Conservation (phyloP, 2,888 invertebrate genomes). For the Cheilosia urbana region DNA sequence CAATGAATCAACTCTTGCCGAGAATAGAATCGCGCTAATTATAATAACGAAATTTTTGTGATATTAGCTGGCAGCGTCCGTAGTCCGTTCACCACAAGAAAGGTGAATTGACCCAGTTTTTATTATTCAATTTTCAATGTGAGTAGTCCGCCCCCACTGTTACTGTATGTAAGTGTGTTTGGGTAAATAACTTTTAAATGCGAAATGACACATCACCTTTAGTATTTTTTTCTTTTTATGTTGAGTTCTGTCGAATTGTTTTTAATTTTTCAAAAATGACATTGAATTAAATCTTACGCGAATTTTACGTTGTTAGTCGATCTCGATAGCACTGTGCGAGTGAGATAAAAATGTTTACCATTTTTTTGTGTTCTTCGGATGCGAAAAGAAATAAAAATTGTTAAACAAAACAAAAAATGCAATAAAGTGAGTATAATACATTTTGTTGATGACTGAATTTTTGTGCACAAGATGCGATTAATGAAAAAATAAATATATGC, state of each 20-base stretch:
- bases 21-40: conserved; percentile 61
- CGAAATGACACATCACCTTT: background rate
- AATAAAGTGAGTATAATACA: background rate
- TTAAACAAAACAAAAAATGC: conserved; percentile 28
- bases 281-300: background rate
- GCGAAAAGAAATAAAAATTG: conserved; percentile 10
- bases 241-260: background rate
- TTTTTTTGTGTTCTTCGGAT: conserved; percentile 16
- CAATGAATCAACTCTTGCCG: conserved; percentile 48
- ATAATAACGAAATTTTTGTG: conserved; percentile 37
- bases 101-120: conserved; percentile 61
- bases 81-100: conserved; percentile 33
- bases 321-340: background rate
- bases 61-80: background rate
- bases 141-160: conserved; percentile 19
- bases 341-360: conserved; percentile 19
- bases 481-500: background rate
- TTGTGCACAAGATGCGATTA: conserved; percentile 13
- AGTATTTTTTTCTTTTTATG: background rate
- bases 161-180: background rate
- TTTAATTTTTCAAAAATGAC: conserved; percentile 1
- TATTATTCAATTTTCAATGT: background rate
- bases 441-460: conserved; percentile 1
- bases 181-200: conserved; percentile 8
- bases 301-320: background rate